A percentile compares a stretch with the other conserved stretches of the same genome.
Evolutionary conservation across 1,140 invertebrate species (phyloP).

Genomic region (Neuroterus valhalla): DNA sequence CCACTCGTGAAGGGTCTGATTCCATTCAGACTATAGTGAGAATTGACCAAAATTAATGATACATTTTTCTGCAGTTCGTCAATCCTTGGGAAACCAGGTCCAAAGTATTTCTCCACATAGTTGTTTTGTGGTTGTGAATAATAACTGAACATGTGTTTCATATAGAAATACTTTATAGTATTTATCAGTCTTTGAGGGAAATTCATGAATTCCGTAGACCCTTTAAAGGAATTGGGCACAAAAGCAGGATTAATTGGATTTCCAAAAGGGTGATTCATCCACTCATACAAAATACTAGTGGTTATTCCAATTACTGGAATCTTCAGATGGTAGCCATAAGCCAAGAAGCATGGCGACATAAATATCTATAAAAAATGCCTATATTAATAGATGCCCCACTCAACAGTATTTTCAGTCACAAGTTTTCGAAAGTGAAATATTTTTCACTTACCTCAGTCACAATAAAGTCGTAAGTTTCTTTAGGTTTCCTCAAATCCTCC

Average conservation of each 20-base stretch:
- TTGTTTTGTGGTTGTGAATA: constrained; percentile 61
- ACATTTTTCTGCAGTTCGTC: constrained; percentile 61
- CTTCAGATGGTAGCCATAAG: constrained; percentile 74
- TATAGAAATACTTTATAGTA: constrained; percentile 32
- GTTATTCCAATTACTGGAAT: constrained; percentile 76
- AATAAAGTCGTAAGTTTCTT: constrained; percentile 31
- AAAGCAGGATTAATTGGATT: constrained; percentile 75
- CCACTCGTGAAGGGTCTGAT: constrained; percentile 62
- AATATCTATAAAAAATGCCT: constrained; percentile 35
- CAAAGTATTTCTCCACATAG: constrained; percentile 52
- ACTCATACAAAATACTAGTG: constrained; percentile 76
- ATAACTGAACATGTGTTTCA: constrained; percentile 1
- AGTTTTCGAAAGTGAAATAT: too few relatives aligned
- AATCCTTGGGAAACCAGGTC: constrained; percentile 48
- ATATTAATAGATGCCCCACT: neutral
- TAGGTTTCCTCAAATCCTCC: constrained; percentile 29
- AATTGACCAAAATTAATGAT: constrained; percentile 67
- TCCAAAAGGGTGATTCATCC: constrained; percentile 77
- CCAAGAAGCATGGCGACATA: constrained; percentile 66
- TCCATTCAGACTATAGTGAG: constrained; percentile 61
- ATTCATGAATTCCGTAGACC: constrained; percentile 76
- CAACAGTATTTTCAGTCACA: too few relatives aligned
- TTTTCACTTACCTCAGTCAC: constrained; percentile 16
- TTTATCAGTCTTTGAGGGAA: constrained; percentile 77
- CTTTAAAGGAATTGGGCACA: constrained; percentile 69